Conservation (phyloP, 2,113 vertebrate genomes). For the Gasterosteus nipponicus region DNA sequence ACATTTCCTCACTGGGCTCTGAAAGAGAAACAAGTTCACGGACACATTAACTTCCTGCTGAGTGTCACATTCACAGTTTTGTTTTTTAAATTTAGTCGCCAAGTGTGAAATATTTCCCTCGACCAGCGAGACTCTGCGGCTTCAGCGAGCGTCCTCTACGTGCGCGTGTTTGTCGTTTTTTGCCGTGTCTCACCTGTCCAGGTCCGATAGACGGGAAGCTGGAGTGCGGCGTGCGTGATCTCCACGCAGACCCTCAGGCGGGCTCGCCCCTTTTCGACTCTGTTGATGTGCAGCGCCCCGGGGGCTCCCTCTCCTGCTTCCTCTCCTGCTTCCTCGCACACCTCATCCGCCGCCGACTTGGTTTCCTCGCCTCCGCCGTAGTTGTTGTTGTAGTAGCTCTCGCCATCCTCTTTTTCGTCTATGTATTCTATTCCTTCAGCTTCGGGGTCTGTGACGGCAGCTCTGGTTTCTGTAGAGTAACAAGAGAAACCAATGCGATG, state of each 20-base stretch:
- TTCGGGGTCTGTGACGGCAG: conserved; percentile 62
- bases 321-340: conserved; percentile 35
- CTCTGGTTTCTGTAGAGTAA: conserved; percentile 65
- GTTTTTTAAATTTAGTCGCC: not conserved
- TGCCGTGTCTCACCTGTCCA: conserved; percentile 75
- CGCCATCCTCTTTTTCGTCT: conserved; percentile 54
- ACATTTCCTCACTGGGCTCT: conserved; percentile 75
- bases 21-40: conserved; percentile 44
- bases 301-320: conserved; percentile 24
- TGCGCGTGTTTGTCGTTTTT: not conserved
- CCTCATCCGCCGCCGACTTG: conserved; percentile 45
- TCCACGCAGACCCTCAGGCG: conserved; percentile 77
- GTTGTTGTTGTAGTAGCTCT: conserved; percentile 46
- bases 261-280: conserved; percentile 52
- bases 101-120: not conserved
- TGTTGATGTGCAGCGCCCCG: conserved; percentile 69
- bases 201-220: conserved; percentile 74
- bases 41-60: conserved; percentile 27
- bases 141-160: not conserved
- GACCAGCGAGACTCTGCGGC: not conserved
- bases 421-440: conserved; percentile 67
- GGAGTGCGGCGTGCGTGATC: conserved; percentile 78
- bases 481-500: not conserved
- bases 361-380: conserved; percentile 33
- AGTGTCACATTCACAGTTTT: not conserved